Evolutionary conservation across 2,113 vertebrate species (phyloP).

Genomic region (Oreochromis niloticus): DNA sequence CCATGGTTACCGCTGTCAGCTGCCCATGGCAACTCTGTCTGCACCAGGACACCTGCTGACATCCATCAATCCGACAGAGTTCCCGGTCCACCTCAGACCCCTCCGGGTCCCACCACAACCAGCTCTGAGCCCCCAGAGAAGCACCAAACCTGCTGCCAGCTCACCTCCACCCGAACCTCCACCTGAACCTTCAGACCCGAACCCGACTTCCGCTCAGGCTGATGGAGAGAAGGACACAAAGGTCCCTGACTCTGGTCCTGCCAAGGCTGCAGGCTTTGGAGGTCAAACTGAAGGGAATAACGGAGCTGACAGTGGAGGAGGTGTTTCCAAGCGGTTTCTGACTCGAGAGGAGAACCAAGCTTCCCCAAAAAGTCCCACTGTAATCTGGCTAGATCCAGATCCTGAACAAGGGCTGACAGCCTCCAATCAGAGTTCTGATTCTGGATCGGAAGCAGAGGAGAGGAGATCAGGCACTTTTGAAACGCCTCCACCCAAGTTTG

Average conservation of each 20-base stretch:
- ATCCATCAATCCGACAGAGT: neutral
- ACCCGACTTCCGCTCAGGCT: neutral
- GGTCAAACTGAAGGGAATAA: neutral
- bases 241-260: neutral
- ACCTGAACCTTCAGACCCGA: neutral
- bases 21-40: neutral
- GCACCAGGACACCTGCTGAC: neutral
- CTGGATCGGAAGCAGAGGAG: neutral
- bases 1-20: slow-evolving; percentile 43
- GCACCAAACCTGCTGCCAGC: neutral
- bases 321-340: neutral
- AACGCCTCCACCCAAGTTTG: neutral
- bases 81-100: neutral
- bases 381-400: neutral
- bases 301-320: neutral
- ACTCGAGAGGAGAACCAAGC: neutral
- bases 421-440: neutral
- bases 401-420: neutral
- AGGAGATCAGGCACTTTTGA: neutral
- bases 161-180: neutral
- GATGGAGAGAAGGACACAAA: neutral
- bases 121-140: neutral
- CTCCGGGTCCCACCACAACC: neutral
- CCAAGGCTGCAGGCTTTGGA: neutral
- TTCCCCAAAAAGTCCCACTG: neutral